These are phyloP conservation scores for Biston stratarius DNA, from an alignment of 2,888 invertebrate species.

Conservation along the genomic window DNA sequence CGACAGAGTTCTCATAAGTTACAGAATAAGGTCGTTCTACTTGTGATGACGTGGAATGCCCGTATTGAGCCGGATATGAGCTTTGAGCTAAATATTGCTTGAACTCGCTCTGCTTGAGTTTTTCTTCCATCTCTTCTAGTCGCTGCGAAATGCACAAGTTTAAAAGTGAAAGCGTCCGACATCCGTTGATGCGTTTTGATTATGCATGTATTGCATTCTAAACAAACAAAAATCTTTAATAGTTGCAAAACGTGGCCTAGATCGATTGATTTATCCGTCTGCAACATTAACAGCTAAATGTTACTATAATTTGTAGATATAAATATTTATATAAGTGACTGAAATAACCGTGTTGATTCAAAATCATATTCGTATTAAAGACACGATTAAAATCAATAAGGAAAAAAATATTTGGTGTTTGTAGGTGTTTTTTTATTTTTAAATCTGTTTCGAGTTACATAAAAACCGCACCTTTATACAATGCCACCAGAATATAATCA, in stretches of 20 bases:
- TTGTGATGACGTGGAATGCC: constrained; percentile 50
- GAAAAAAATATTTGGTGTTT: not conserved
- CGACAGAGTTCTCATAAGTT: constrained; percentile 54
- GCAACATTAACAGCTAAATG: not conserved
- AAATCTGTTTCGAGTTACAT: no score
- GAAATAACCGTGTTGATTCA: not conserved
- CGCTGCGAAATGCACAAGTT: constrained; percentile 56
- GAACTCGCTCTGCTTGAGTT: constrained; percentile 77
- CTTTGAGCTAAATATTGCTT: constrained; percentile 75
- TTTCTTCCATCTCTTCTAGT: constrained; percentile 78
- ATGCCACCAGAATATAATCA: no score
- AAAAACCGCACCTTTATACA: no score
- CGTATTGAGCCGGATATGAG: constrained; percentile 65
- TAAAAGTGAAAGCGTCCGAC: constrained; percentile 29
- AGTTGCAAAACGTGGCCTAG: constrained; percentile 2
- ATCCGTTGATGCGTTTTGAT: constrained; percentile 22
- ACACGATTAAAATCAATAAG: not conserved
- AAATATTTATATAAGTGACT: not conserved
- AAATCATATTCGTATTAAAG: not conserved
- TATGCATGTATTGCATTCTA: constrained; percentile 18
- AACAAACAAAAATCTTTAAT: constrained; percentile 6
- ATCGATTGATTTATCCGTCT: constrained; percentile 3
- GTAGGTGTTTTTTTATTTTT: not conserved
- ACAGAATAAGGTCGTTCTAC: constrained; percentile 76
- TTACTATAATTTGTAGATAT: not conserved